A percentile compares a stretch with the other conserved stretches of the same genome.
Evolutionary conservation across 1,140 invertebrate genomes (phyloP).

Genomic region (Temnothorax nylanderi): DNA sequence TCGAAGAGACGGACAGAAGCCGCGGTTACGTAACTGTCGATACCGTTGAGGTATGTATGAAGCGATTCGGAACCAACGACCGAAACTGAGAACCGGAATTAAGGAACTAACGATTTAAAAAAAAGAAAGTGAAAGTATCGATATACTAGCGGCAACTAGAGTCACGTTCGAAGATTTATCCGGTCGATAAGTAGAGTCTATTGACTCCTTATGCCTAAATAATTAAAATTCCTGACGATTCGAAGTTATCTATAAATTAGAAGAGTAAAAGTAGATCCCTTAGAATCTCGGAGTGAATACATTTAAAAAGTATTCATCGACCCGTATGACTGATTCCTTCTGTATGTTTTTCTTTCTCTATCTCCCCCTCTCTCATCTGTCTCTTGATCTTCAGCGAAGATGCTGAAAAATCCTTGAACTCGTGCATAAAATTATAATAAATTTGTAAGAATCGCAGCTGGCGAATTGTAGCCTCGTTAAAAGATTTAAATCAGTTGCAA

Average conservation of each 20-base stretch:
- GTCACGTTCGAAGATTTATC: background rate
- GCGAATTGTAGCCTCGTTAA: background rate
- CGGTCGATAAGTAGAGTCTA: background rate
- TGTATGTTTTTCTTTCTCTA: background rate
- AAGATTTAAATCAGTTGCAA: slow-evolving; percentile 35
- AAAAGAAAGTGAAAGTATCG: slow-evolving; percentile 17
- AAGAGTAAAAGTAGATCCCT: background rate
- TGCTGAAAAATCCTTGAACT: slow-evolving; percentile 36
- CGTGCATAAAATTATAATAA: slow-evolving; percentile 58
- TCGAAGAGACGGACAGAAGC: background rate
- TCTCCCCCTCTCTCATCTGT: background rate
- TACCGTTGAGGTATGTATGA: background rate
- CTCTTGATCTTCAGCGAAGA: background rate
- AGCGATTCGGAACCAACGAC: slow-evolving; percentile 2
- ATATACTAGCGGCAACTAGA: background rate
- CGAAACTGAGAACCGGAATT: background rate
- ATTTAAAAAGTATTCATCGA: background rate
- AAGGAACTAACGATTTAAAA: background rate
- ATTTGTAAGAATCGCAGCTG: slow-evolving; percentile 19
- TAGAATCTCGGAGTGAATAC: background rate
- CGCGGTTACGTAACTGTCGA: background rate
- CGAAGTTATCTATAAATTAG: background rate
- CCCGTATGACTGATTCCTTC: slow-evolving; percentile 13
- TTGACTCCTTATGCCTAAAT: background rate
- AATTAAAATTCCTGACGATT: background rate